These are phyloP conservation scores for Dynastes tityus DNA, from an alignment of 2,888 invertebrate genomes.

Conservation along the genomic window DNA sequence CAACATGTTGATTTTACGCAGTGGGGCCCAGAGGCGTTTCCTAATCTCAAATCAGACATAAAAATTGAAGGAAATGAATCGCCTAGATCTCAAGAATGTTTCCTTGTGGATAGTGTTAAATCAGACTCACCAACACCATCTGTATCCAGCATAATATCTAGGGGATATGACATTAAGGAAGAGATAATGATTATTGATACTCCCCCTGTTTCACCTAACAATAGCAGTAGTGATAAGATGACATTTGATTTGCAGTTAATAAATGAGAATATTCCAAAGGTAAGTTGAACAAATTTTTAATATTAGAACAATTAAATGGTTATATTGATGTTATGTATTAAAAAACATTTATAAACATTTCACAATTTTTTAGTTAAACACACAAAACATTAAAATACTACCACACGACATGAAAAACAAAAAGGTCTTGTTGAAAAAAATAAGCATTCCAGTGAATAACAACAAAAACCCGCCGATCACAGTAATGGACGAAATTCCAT, in stretches of 20 bases:
- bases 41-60: conserved; percentile 61
- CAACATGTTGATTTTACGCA: conserved; percentile 59
- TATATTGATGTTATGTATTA: too few species aligned
- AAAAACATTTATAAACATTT: background rate
- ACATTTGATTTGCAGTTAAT: conserved; percentile 35
- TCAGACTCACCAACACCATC: conserved; percentile 61
- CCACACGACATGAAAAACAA: conserved; percentile 35
- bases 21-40: conserved; percentile 60
- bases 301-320: too few species aligned
- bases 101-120: conserved; percentile 59
- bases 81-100: conserved; percentile 56
- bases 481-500: conserved; percentile 38
- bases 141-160: conserved; percentile 28
- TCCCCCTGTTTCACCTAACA: conserved; percentile 57
- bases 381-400: conserved; percentile 45
- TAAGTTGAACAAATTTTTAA: background rate
- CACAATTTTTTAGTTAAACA: conserved; percentile 32
- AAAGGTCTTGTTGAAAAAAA: conserved; percentile 38
- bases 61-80: conserved; percentile 58
- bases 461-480: conserved; percentile 54
- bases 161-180: conserved; percentile 51
- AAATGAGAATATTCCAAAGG: conserved; percentile 33
- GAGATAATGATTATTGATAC: conserved; percentile 54
- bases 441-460: conserved; percentile 45
- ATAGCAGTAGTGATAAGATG: conserved; percentile 43